These are phyloP conservation scores for Papilio glaucus DNA, from an alignment of 1,140 invertebrate genomes.

Conservation along the genomic window DNA sequence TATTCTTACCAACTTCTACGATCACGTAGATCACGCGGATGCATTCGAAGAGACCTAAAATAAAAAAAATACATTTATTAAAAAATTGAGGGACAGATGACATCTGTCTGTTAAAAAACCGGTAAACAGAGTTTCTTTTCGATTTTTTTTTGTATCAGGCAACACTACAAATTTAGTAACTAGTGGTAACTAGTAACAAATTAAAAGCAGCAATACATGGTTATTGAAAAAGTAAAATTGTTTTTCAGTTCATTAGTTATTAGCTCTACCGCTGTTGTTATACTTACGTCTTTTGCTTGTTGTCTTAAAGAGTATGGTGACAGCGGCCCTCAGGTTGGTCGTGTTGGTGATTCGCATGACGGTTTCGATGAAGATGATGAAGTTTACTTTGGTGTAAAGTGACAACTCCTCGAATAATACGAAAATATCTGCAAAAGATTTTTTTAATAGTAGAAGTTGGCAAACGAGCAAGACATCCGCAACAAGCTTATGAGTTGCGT, in stretches of 20 bases:
- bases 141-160: too few species aligned
- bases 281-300: constrained; percentile 42
- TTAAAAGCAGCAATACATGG: too few species aligned
- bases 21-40: constrained; percentile 43
- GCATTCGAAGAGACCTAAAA: constrained; percentile 50
- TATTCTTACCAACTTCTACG: constrained; percentile 46
- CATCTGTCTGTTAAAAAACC: too few species aligned
- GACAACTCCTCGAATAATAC: constrained; percentile 46
- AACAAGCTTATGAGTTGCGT: too few species aligned
- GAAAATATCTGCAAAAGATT: constrained; percentile 54
- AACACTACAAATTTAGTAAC: too few species aligned
- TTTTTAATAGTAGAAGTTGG: too few species aligned
- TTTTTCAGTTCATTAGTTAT: too few species aligned
- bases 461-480: too few species aligned
- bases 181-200: too few species aligned
- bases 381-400: constrained; percentile 43
- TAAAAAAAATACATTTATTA: not conserved
- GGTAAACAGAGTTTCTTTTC: too few species aligned
- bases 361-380: constrained; percentile 51
- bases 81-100: not conserved
- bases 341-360: constrained; percentile 51
- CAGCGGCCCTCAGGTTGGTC: constrained; percentile 44
- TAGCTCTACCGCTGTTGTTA: too few species aligned
- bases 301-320: constrained; percentile 43
- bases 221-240: too few species aligned